Evolutionary conservation across 2,113 vertebrate genomes (phyloP).

Genomic region (Cepphus grylle): DNA sequence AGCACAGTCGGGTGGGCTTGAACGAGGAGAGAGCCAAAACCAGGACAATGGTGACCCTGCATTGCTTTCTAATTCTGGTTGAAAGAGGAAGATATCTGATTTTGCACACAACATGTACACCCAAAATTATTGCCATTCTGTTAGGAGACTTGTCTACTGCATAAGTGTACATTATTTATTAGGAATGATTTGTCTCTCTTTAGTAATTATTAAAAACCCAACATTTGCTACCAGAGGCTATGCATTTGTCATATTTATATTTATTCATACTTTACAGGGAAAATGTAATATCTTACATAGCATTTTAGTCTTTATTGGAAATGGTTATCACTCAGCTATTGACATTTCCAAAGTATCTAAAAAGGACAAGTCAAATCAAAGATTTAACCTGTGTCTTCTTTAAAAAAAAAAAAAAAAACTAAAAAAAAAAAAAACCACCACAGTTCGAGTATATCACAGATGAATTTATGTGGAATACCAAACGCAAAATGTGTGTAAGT

Average conservation of each 20-base stretch:
- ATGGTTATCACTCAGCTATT: not conserved
- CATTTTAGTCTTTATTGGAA: not conserved
- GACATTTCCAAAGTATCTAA: not conserved
- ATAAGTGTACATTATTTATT: conserved; percentile 1
- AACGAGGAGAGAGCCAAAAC: not conserved
- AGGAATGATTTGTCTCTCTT: conserved; percentile 21
- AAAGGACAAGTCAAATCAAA: not conserved
- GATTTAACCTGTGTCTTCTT: not conserved
- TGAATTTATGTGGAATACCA: not conserved
- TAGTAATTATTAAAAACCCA: conserved; percentile 17
- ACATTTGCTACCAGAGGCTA: not conserved
- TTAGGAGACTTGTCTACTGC: not conserved
- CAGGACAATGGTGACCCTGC: not conserved
- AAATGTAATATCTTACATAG: not conserved
- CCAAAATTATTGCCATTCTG: not conserved
- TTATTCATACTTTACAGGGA: not conserved
- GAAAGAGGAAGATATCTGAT: not conserved
- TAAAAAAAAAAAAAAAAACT: too few species aligned
- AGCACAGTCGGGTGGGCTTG: not conserved
- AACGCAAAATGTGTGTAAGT: not conserved
- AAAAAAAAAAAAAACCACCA: too few species aligned
- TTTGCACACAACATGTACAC: not conserved
- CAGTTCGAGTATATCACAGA: not conserved
- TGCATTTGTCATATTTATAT: not conserved
- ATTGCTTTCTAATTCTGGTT: not conserved